A percentile compares a stretch with the other conserved stretches of the same genome.
phyloP scores from a whole-genome alignment of 2,888 invertebrate genomes.

The Dasypogon diadema region DNA sequence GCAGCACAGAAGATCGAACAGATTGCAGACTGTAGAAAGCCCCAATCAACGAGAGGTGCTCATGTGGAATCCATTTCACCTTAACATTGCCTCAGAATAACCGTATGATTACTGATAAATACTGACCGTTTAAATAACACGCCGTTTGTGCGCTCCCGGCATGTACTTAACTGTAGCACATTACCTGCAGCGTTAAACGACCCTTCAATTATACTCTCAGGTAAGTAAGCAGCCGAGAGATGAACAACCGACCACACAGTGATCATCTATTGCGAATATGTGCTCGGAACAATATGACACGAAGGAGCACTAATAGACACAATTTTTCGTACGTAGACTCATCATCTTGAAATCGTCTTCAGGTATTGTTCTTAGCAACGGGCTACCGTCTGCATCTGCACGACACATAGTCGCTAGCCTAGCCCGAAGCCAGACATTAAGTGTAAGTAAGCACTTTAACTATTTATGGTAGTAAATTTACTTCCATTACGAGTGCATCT shows the following conservation, averaged over 20 bases:
- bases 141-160: neutral
- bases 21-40: no score
- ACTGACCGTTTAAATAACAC: conserved; percentile 16
- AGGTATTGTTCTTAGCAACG: conserved; percentile 21
- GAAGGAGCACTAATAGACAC: conserved; percentile 11
- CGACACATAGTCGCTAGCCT: neutral
- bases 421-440: neutral
- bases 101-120: conserved; percentile 43
- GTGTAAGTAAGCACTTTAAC: conserved; percentile 42
- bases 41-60: conserved; percentile 3
- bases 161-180: conserved; percentile 26
- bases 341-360: neutral
- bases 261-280: neutral
- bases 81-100: conserved; percentile 17
- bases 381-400: neutral
- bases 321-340: conserved; percentile 10
- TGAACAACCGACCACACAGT: neutral
- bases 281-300: conserved; percentile 29
- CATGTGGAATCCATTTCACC: conserved; percentile 8
- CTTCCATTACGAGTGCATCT: conserved; percentile 51
- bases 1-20: no score
- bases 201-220: conserved; percentile 33
- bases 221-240: neutral
- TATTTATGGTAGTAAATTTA: conserved; percentile 49
- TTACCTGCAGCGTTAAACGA: conserved; percentile 15